Evolutionary conservation across 2,797 vertebrate species (phyloP).

Genomic region (Myotis daubentonii): DNA sequence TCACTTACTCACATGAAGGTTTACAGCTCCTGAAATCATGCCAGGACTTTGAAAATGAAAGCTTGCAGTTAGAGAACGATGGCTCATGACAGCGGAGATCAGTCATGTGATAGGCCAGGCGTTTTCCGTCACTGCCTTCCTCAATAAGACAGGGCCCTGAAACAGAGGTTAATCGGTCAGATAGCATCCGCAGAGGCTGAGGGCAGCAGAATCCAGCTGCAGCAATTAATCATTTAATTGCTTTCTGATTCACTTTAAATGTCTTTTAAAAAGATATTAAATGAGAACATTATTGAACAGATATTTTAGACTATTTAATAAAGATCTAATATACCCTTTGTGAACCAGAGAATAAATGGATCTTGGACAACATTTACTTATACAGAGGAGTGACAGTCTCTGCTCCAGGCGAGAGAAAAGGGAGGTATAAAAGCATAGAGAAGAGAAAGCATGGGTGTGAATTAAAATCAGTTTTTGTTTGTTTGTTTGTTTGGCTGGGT

Average conservation of each 20-base stretch:
- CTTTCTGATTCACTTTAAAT: conserved; percentile 67
- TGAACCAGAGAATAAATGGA: conserved; percentile 58
- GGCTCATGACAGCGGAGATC: conserved; percentile 59
- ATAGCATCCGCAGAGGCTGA: conserved; percentile 19
- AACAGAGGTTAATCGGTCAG: conserved; percentile 62
- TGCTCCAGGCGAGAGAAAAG: not conserved
- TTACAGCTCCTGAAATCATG: conserved; percentile 71
- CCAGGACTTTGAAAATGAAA: conserved; percentile 69
- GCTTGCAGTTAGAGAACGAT: conserved; percentile 64
- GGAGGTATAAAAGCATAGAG: not conserved
- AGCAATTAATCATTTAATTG: conserved; percentile 72
- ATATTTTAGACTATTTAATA: conserved; percentile 70
- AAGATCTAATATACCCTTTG: conserved; percentile 60
- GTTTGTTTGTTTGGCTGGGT: not conserved
- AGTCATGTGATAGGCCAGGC: conserved; percentile 61
- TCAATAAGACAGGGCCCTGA: conserved; percentile 44
- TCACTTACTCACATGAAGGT: conserved; percentile 42
- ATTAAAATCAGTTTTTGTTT: conserved; percentile 38
- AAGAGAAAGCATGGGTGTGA: conserved; percentile 13
- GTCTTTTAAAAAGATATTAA: conserved; percentile 69
- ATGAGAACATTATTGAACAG: conserved; percentile 67
- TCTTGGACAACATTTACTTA: conserved; percentile 40
- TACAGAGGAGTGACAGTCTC: not conserved
- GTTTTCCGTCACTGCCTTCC: conserved; percentile 39
- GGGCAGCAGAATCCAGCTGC: conserved; percentile 39